phyloP scores from a whole-genome alignment of 2,113 vertebrate genomes.

The Uria lomvia region DNA sequence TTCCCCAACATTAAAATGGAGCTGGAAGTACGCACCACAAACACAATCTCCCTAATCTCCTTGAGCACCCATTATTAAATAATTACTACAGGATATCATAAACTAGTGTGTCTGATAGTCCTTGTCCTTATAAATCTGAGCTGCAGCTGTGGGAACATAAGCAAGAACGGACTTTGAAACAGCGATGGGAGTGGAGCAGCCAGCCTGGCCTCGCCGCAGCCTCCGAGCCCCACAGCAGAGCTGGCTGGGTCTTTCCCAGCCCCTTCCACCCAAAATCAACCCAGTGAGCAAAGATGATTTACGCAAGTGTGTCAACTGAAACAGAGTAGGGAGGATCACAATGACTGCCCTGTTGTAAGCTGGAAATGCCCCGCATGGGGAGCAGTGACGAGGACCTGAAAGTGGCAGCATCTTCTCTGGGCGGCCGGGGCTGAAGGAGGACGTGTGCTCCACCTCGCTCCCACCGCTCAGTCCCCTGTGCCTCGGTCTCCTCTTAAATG shows the following conservation, averaged over 20 bases:
- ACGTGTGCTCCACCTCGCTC: background rate
- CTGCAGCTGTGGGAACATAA: background rate
- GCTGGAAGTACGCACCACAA: background rate
- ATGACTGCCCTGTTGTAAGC: rapidly evolving
- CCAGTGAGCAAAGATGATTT: background rate
- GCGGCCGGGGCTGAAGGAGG: background rate
- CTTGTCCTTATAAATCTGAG: background rate
- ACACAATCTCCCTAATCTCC: too few species aligned
- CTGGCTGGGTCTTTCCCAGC: background rate
- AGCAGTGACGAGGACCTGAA: background rate
- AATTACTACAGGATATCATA: background rate
- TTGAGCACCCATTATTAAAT: background rate
- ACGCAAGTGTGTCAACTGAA: rapidly evolving
- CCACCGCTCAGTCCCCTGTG: background rate
- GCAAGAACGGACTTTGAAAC: background rate
- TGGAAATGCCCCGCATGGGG: background rate
- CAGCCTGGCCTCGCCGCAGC: background rate
- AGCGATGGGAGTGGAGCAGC: too few species aligned
- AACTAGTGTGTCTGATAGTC: background rate
- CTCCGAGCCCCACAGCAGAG: background rate
- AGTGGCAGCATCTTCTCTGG: too few species aligned
- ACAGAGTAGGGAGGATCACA: rapidly evolving
- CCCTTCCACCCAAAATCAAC: background rate
- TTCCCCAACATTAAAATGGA: background rate
- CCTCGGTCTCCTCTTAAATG: background rate